A percentile compares a stretch with the other conserved stretches of the same genome.
These are phyloP conservation scores for Stegostoma tigrinum DNA, from an alignment of 2,113 vertebrate species.

Conservation along the genomic window DNA sequence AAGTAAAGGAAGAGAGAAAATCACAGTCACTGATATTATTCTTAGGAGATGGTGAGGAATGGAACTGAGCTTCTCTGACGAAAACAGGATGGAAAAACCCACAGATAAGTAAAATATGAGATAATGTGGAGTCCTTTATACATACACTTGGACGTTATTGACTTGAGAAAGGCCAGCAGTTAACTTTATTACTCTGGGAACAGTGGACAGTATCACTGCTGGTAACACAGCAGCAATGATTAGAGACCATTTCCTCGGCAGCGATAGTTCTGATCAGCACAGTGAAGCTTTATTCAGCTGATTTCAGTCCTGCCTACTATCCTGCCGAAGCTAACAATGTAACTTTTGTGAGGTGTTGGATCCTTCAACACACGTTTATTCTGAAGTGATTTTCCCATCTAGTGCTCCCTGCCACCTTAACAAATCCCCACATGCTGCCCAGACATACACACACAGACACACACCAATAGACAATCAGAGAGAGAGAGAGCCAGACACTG, in stretches of 20 bases:
- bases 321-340: not conserved
- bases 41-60: not conserved
- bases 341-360: not conserved
- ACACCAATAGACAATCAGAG: too few relatives aligned
- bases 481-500: too few relatives aligned
- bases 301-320: not conserved
- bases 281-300: constrained; percentile 1
- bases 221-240: constrained; percentile 14
- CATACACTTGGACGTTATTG: not conserved
- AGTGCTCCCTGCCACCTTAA: not conserved
- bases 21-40: not conserved
- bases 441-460: too few relatives aligned
- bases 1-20: not conserved
- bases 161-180: not conserved
- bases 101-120: not conserved
- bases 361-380: not conserved
- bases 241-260: not conserved
- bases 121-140: not conserved
- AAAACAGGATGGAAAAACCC: not conserved
- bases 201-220: too few relatives aligned
- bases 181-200: not conserved
- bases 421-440: not conserved
- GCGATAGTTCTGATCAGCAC: not conserved
- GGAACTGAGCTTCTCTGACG: not conserved
- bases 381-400: not conserved